These are phyloP conservation scores for Oncorhynchus mykiss DNA, from an alignment of 2,113 vertebrate genomes.

Conservation along the genomic window DNA sequence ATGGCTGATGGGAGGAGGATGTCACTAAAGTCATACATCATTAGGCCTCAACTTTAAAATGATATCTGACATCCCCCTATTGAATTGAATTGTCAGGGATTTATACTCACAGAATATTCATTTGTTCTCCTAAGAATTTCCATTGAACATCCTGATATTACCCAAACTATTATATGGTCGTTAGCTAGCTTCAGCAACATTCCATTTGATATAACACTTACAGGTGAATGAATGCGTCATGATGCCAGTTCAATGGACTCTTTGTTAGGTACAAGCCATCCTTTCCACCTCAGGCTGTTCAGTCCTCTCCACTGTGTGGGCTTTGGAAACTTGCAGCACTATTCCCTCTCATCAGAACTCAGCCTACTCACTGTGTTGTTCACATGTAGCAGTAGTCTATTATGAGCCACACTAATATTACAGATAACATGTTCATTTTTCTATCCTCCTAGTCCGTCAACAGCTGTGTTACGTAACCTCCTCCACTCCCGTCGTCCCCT, in stretches of 20 bases:
- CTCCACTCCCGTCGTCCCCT: too few species aligned
- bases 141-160: background rate
- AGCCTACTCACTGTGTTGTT: background rate
- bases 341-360: background rate
- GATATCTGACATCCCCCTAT: background rate
- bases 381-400: too few species aligned
- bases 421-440: too few species aligned
- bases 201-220: background rate
- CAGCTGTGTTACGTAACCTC: too few species aligned
- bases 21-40: conserved; percentile 1
- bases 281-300: conserved; percentile 21
- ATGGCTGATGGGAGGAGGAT: background rate
- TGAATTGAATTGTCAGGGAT: background rate
- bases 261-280: conserved; percentile 4
- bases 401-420: too few species aligned
- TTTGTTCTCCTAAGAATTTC: background rate
- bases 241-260: background rate
- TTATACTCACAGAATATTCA: background rate
- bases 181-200: too few species aligned
- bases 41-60: background rate
- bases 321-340: conserved; percentile 1
- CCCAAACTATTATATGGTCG: background rate
- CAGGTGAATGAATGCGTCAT: conserved; percentile 19
- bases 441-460: too few species aligned
- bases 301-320: conserved; percentile 28